These are phyloP conservation scores for Megalonaias nervosa DNA, from an alignment of 1,140 invertebrate species.

Conservation along the genomic window DNA sequence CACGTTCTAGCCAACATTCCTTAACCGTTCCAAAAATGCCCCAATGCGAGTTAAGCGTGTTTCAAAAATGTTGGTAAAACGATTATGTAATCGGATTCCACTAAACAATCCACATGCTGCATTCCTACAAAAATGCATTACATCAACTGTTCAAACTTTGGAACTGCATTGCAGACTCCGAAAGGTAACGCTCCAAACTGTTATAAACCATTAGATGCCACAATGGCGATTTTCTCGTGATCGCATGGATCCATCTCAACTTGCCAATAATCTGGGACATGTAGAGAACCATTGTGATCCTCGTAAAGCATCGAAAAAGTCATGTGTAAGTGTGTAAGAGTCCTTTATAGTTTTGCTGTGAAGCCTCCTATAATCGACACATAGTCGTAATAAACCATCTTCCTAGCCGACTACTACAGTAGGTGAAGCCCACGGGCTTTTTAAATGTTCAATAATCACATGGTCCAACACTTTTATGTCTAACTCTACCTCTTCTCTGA, in stretches of 20 bases:
- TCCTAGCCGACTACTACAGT: constrained; percentile 8
- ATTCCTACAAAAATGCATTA: constrained; percentile 12
- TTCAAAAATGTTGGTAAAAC: too few species aligned
- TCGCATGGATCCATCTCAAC: constrained; percentile 1
- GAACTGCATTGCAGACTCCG: background rate
- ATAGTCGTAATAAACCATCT: constrained; percentile 4
- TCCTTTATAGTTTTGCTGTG: background rate
- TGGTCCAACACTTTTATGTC: constrained; percentile 21
- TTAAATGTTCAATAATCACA: constrained; percentile 9
- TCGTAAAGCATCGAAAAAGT: background rate
- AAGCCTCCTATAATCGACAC: constrained; percentile 24
- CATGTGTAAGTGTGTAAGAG: background rate
- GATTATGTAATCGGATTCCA: too few species aligned
- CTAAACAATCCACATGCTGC: too few species aligned
- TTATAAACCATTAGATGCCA: background rate
- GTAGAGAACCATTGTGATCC: background rate
- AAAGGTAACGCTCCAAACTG: background rate
- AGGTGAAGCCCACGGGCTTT: constrained; percentile 7
- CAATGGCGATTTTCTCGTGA: background rate
- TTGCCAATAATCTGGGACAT: background rate
- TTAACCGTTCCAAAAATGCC: background rate
- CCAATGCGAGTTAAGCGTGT: background rate
- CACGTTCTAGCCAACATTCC: background rate
- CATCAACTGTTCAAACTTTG: constrained; percentile 17
- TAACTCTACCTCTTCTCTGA: background rate